Evolutionary conservation across 2,888 invertebrate genomes (phyloP).

Genomic region (Agrotis ipsilon): DNA sequence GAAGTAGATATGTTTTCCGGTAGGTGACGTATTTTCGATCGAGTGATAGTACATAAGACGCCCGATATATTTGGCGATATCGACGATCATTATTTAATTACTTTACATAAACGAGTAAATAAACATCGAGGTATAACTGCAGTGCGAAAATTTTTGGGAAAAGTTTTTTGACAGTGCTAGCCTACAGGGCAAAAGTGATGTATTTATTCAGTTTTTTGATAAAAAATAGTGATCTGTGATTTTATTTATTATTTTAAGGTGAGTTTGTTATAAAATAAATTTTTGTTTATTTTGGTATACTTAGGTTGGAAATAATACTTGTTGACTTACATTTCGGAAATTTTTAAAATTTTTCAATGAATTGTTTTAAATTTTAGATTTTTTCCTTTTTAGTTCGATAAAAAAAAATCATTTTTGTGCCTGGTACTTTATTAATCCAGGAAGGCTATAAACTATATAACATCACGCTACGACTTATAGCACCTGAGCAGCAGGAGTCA

Average conservation of each 20-base stretch:
- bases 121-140: conserved; percentile 18
- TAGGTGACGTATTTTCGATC: conserved; percentile 59
- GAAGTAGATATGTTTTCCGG: conserved; percentile 13
- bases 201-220: conserved; percentile 1
- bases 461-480: too few species aligned
- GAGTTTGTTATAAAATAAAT: conserved; percentile 2
- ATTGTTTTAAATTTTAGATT: too few species aligned
- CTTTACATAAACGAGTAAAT: conserved; percentile 39
- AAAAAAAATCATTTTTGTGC: too few species aligned
- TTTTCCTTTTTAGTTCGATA: neutral
- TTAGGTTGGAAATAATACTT: too few species aligned
- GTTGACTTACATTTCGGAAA: neutral
- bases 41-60: conserved; percentile 51
- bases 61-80: conserved; percentile 60
- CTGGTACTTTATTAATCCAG: too few species aligned
- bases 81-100: conserved; percentile 30
- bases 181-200: conserved; percentile 37
- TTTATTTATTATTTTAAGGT: conserved; percentile 34
- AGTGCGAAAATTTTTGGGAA: conserved; percentile 7
- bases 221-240: conserved; percentile 31
- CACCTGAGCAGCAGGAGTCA: too few species aligned
- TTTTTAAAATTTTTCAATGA: too few species aligned
- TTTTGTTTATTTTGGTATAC: neutral
- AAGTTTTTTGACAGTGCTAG: conserved; percentile 13
- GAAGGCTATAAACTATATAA: too few species aligned